phyloP scores from a whole-genome alignment of 2,113 vertebrate genomes.

The Chaenocephalus aceratus region DNA sequence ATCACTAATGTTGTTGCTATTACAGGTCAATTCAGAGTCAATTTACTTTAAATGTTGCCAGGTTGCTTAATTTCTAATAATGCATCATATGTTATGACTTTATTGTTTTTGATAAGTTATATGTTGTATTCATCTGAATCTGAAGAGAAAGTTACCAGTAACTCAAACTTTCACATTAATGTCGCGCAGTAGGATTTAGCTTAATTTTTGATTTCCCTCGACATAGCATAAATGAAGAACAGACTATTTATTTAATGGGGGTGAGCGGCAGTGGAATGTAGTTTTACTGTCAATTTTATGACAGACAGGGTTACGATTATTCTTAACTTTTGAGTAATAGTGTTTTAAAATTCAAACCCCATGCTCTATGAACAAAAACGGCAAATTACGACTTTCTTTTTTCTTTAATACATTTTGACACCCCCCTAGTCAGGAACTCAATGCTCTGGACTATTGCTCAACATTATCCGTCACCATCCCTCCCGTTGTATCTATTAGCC shows the following conservation, averaged over 20 bases:
- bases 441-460: conserved; percentile 42
- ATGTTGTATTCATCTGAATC: too few species aligned
- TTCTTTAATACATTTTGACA: fast-evolving
- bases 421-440: background rate
- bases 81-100: too few species aligned
- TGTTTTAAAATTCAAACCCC: fast-evolving
- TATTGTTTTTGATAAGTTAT: too few species aligned
- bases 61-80: too few species aligned
- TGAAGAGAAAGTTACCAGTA: too few species aligned
- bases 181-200: too few species aligned
- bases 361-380: fast-evolving
- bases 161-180: too few species aligned
- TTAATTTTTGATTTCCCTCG: background rate
- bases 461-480: background rate
- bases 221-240: background rate
- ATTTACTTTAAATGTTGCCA: too few species aligned
- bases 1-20: too few species aligned
- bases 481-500: background rate
- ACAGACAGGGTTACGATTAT: fast-evolving
- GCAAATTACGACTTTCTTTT: background rate
- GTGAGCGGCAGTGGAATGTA: fast-evolving
- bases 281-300: background rate
- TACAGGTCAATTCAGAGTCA: too few species aligned
- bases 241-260: conserved; percentile 4
- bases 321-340: fast-evolving